A percentile compares a stretch with the other conserved stretches of the same genome.
phyloP scores from a whole-genome alignment of 2,888 invertebrate genomes.

The Drosophila limbata region DNA sequence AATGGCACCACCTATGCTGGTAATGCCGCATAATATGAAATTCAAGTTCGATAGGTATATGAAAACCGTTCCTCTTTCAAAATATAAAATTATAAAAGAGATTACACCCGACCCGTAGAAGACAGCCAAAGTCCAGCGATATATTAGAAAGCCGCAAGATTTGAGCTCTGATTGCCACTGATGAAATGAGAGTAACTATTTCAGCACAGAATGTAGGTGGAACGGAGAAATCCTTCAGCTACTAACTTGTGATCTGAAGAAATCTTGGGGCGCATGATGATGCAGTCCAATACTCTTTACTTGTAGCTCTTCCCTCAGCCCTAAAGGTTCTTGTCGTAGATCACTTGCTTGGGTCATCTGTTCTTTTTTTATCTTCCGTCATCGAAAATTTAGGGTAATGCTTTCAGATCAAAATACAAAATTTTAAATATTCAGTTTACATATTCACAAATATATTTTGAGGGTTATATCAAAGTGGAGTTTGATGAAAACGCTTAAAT shows the following conservation, averaged over 20 bases:
- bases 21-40: conserved; percentile 32
- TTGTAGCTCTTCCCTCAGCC: conserved; percentile 34
- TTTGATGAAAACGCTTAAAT: conserved; percentile 31
- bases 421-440: not conserved
- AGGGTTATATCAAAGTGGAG: conserved; percentile 29
- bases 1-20: conserved; percentile 39
- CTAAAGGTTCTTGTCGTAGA: conserved; percentile 41
- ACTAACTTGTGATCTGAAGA: conserved; percentile 58
- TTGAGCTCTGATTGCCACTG: conserved; percentile 54
- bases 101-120: conserved; percentile 26
- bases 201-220: not conserved
- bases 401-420: not conserved
- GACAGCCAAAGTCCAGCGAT: conserved; percentile 51
- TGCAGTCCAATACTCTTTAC: not conserved
- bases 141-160: conserved; percentile 42
- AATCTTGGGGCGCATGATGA: conserved; percentile 40
- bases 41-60: conserved; percentile 58
- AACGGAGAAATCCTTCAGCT: not conserved
- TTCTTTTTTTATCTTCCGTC: conserved; percentile 5
- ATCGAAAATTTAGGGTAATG: not conserved
- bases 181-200: not conserved
- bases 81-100: not conserved
- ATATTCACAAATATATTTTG: conserved; percentile 17
- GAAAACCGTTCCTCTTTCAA: conserved; percentile 21
- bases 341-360: not conserved